Conservation (phyloP, 1,140 invertebrate genomes). For the Pogonus chalceus region DNA sequence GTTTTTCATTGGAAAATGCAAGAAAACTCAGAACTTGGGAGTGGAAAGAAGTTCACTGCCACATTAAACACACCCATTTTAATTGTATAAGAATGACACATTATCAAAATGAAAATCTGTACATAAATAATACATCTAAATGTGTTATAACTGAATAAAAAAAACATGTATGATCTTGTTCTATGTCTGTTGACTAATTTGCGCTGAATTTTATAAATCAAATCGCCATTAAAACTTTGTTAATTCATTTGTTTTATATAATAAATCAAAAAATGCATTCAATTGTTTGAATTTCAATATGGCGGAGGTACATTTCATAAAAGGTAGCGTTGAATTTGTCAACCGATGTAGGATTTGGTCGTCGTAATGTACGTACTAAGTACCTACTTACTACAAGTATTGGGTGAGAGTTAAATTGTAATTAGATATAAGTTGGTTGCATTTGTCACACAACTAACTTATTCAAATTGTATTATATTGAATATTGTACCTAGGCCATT, state of each 20-base stretch:
- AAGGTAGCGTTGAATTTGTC: no score
- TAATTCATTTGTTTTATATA: no score
- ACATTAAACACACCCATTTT: constrained; percentile 6
- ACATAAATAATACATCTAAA: constrained; percentile 7
- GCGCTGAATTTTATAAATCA: no score
- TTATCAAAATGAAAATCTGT: not conserved
- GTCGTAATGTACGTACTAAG: constrained; percentile 3
- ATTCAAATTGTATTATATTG: constrained; percentile 7
- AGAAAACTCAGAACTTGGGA: constrained; percentile 1
- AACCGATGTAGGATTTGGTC: not conserved
- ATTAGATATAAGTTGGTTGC: not conserved
- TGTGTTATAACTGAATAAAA: not conserved
- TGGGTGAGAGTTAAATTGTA: constrained; percentile 1
- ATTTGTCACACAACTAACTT: constrained; percentile 5
- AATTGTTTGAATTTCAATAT: not conserved
- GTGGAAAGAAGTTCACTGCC: constrained; percentile 3
- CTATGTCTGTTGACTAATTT: not conserved
- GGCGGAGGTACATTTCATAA: no score
- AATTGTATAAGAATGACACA: constrained; percentile 7
- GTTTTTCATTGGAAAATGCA: constrained; percentile 2
- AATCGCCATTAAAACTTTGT: no score
- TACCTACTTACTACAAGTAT: constrained; percentile 2
- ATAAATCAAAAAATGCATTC: no score
- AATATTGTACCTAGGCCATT: constrained; percentile 6
- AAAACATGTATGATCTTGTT: not conserved